Base-by-base conservation (phyloP, 2,888 invertebrate genomes). In the Pharmacophagus antenor region DNA sequence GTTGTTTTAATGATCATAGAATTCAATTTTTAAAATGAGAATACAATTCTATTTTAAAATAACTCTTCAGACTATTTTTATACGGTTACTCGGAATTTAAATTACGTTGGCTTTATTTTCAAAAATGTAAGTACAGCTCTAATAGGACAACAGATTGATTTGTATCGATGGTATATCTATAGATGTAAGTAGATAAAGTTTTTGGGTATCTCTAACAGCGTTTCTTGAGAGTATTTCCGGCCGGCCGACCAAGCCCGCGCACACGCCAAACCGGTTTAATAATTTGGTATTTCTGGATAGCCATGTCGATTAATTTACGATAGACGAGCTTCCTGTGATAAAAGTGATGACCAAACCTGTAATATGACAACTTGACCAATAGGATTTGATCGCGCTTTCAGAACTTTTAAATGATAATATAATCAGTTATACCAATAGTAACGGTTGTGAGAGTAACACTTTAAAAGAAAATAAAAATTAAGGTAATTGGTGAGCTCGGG, bases 251-350 rank as follows among this genome's bases (percentile, higher is more conserved):
- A 50, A 56, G 37, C 62, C 57, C 53, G 61, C 67, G 65, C 68
- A 85, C 87, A 87, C 82, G 88, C 87, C 84, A 83, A 86, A 87
- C 88, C 86, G 82, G 88, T 85, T 74, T 66, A 64, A 70, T 73
- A 76, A 74, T 78, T 81, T 75, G 76, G 77, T 77, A 78, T 81
- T 76, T 77, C 76, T 76, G 70, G 75, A 79, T 74, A 79, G 71
- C 71, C 76, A 76, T 73, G 75, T 77, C 79, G 76, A 80, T 80
- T 82, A 80, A 80, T 85, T 85, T 84, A 85, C 82, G 79, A 70
- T 67, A 76, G 77, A 79, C 78, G 71, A 72, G 76, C 80, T 85
- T 85, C 82, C 84, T 83, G 84, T 82, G 79, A 77, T 79, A 80
- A 80, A 83, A 69, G 69, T 70, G 69, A 74, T 72, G 69, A 70